Evolutionary conservation across 2,113 vertebrate genomes (phyloP).

Genomic region (Rhegmatorhina hoffmannsi): DNA sequence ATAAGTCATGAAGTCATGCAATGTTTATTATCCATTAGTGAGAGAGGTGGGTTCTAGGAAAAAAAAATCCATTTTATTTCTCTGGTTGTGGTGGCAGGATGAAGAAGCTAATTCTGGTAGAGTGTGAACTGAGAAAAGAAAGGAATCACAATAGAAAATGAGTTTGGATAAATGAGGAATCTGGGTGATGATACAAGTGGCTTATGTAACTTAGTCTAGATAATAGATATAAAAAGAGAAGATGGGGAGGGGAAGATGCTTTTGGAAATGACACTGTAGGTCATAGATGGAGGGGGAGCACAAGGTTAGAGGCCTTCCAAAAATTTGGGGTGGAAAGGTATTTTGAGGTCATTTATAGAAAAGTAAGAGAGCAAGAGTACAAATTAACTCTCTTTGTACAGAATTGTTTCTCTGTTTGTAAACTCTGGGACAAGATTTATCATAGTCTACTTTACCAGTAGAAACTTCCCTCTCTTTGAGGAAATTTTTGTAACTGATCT

Average conservation of each 20-base stretch:
- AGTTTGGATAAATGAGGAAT: slow-evolving; percentile 38
- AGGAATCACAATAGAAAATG: not conserved
- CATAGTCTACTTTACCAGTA: not conserved
- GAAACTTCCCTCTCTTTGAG: not conserved
- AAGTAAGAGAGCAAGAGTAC: not conserved
- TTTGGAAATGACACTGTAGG: slow-evolving; percentile 7
- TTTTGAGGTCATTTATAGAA: not conserved
- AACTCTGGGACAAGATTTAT: not conserved
- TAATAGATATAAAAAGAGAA: slow-evolving; percentile 26
- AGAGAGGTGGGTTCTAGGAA: not conserved
- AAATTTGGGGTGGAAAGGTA: not conserved
- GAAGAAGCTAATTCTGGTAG: not conserved
- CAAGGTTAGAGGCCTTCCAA: not conserved
- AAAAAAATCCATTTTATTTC: not conserved
- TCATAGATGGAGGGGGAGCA: not conserved
- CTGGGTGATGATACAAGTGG: slow-evolving; percentile 45
- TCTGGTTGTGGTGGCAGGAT: not conserved
- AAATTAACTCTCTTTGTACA: not conserved
- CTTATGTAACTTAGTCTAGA: slow-evolving; percentile 44
- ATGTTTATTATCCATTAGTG: not conserved
- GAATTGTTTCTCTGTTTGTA: accelerated
- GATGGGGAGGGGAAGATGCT: not conserved
- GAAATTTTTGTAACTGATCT: not conserved
- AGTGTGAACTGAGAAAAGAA: not conserved
- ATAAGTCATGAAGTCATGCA: not conserved